Base-by-base conservation (phyloP, 2,113 vertebrate genomes). In the Gadus macrocephalus region DNA sequence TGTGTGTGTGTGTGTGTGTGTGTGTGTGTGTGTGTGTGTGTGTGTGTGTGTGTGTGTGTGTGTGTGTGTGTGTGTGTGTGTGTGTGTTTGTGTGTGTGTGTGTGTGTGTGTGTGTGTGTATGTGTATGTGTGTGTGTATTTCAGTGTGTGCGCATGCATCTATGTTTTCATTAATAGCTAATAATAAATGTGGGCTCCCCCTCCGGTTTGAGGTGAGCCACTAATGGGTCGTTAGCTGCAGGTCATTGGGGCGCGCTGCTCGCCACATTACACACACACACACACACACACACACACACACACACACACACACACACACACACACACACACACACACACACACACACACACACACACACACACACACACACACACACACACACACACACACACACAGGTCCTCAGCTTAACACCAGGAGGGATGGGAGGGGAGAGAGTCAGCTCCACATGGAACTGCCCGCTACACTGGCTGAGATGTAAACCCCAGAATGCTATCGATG, bases 351-450 rank as follows among this genome's bases (percentile, higher is more conserved):
- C 31, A 35, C 31, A 35, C 31, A 35, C 31, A 35, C 31, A 35
- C 31, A 35, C 31, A 35, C 31, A 35, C 31, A 35, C 31, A 35
- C 31, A 35, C 31, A 35, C 31, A 35, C 31, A 35, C 31, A 35
- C 31, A 35, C 31, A 35, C 31, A 35, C 31, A 35, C 31, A 35
- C 31, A 35, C 77, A 75, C 61, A 77, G 80, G 87, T 83, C 81
- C 66, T 73, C 77, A 80, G 87, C 87, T 90, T 88, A 89, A 87
- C 80, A 73, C 75, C 63, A 82, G 78, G 75, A 81, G 31, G 31
- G 31, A 35, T 4, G 31, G 31, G 31, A 35, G 31, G 86, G 86
- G 85, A 68, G 71, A 86, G 78, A 83, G 71, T 84, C 25, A 71
- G 61, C 79, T 72, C 76, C 78, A 59, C 53, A 78, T 65, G 64